Evolutionary conservation across 2,113 vertebrate species (phyloP).

Genomic region (Trogon surrucura): DNA sequence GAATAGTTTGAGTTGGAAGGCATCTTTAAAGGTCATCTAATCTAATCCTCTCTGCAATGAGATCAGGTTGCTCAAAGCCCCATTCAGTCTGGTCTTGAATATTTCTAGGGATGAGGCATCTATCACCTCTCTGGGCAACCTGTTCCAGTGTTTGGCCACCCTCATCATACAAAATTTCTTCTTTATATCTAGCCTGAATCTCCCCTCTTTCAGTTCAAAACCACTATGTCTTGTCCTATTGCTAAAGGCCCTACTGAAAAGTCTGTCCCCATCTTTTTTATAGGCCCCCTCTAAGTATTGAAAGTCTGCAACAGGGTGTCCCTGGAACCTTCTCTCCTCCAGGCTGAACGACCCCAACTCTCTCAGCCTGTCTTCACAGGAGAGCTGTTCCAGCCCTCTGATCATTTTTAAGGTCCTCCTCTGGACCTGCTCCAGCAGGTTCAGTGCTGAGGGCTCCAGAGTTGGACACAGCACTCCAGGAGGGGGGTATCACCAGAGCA

Average conservation of each 20-base stretch:
- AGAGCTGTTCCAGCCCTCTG: accelerated
- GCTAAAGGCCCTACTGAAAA: background rate
- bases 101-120: too few relatives aligned
- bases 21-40: background rate
- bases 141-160: background rate
- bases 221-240: background rate
- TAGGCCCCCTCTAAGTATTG: background rate
- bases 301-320: background rate
- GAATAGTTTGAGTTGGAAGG: background rate
- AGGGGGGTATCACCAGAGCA: background rate
- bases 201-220: background rate
- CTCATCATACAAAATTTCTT: background rate
- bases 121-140: background rate
- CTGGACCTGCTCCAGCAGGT: background rate
- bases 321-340: background rate
- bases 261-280: background rate
- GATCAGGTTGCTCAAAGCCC: background rate
- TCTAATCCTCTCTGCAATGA: background rate
- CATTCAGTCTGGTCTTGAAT: background rate
- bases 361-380: background rate
- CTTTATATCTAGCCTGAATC: background rate
- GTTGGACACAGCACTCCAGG: background rate
- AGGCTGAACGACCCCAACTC: background rate
- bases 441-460: background rate
- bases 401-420: background rate